Conservation (phyloP, 2,113 vertebrate genomes). For the Carassius auratus region DNA sequence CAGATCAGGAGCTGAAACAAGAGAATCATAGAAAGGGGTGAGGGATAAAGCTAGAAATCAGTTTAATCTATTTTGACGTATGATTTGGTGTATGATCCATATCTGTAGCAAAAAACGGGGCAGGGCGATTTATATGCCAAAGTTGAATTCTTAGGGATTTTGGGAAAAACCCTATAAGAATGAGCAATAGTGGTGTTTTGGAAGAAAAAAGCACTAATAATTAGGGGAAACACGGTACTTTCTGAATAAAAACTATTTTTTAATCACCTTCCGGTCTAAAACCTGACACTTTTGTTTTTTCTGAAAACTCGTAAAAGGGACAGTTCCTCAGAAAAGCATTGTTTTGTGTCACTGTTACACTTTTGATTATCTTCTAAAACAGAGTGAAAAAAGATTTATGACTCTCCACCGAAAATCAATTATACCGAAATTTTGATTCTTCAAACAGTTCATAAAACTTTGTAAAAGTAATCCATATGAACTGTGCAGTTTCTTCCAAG, state of each 20-base stretch:
- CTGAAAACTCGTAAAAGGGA: neutral
- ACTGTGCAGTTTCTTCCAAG: neutral
- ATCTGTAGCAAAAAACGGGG: neutral
- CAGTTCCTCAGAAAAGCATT: neutral
- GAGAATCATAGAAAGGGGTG: neutral
- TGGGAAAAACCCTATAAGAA: neutral
- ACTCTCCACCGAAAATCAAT: neutral
- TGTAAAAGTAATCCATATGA: neutral
- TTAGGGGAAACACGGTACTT: neutral
- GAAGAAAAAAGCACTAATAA: neutral
- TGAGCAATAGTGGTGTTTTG: neutral
- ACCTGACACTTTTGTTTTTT: neutral
- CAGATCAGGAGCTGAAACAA: conserved; percentile 20
- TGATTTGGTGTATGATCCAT: neutral
- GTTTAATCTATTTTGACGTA: neutral
- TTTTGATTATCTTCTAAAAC: neutral
- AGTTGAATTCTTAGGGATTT: conserved; percentile 8
- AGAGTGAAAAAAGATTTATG: neutral
- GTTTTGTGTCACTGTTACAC: neutral
- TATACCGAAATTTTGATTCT: neutral
- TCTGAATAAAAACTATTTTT: neutral
- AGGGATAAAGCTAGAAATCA: neutral
- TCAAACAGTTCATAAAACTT: neutral
- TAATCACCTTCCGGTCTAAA: neutral
- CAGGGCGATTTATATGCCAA: neutral